Percentiles rank a stretch among this genome's conserved stretches.
These are phyloP conservation scores for Pseudorasbora parva DNA, from an alignment of 2,113 vertebrate species.

Conservation along the genomic window DNA sequence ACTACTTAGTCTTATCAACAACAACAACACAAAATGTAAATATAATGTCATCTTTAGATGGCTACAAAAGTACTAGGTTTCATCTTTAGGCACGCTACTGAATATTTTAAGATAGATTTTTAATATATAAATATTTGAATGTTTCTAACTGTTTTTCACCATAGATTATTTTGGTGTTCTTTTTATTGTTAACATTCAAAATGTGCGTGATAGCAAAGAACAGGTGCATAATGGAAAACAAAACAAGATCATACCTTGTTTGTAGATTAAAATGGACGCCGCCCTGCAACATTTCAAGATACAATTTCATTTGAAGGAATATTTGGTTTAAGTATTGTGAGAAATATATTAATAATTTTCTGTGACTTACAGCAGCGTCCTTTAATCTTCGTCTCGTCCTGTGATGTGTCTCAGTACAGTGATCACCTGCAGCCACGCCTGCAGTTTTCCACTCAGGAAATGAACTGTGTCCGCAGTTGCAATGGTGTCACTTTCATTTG, in stretches of 20 bases:
- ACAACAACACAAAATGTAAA: no score
- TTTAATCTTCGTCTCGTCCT: slow-evolving; percentile 75
- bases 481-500: background rate
- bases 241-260: slow-evolving; percentile 65
- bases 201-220: slow-evolving; percentile 45
- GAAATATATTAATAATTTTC: background rate
- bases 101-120: background rate
- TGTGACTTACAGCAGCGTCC: slow-evolving; percentile 82
- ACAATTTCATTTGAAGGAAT: slow-evolving; percentile 42
- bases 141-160: background rate
- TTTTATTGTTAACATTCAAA: slow-evolving; percentile 14
- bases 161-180: background rate
- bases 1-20: background rate
- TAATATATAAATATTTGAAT: background rate
- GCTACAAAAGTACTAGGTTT: background rate
- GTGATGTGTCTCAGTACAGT: slow-evolving; percentile 65
- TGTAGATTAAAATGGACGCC: slow-evolving; percentile 79
- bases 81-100: background rate
- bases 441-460: slow-evolving; percentile 56
- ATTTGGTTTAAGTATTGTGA: background rate
- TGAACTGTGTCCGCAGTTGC: no score
- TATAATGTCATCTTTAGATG: background rate
- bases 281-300: slow-evolving; percentile 72
- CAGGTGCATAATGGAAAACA: slow-evolving; percentile 55
- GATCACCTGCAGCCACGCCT: slow-evolving; percentile 66